Percentiles rank a stretch among this genome's conserved stretches.
These are phyloP conservation scores for Gorilla gorilla DNA, from an alignment of 2,113 vertebrate genomes.

Conservation along the genomic window DNA sequence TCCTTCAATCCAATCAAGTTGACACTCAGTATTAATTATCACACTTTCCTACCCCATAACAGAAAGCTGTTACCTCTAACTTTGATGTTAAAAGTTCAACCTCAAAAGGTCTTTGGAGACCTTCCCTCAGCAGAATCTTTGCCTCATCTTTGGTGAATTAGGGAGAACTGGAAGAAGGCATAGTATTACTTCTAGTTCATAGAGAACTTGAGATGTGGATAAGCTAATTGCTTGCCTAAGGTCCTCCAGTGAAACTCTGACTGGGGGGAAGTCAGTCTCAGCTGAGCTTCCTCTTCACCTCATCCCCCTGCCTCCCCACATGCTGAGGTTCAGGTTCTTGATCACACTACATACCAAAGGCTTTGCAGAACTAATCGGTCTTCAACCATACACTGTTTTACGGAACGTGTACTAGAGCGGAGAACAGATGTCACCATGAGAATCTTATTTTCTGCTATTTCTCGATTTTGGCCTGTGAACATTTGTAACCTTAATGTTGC, in stretches of 20 bases:
- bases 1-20: no score
- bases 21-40: no score
- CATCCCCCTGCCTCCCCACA: neutral
- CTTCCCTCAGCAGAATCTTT: neutral
- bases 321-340: neutral
- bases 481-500: slow-evolving; percentile 20
- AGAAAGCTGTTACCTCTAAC: neutral
- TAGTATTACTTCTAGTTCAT: neutral
- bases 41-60: neutral
- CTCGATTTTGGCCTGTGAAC: neutral
- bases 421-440: slow-evolving; percentile 43
- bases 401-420: neutral
- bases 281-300: neutral
- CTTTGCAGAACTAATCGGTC: slow-evolving; percentile 16
- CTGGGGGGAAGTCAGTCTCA: neutral
- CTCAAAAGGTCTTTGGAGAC: neutral
- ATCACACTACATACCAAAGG: neutral
- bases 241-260: neutral
- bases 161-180: neutral
- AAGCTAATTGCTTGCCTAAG: neutral
- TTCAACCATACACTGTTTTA: neutral
- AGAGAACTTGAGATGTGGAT: neutral
- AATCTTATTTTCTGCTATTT: slow-evolving; percentile 53
- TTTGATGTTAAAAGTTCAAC: neutral
- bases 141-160: neutral